These are phyloP conservation scores for Anthrax anthrax DNA, from an alignment of 2,888 invertebrate species.

Conservation along the genomic window DNA sequence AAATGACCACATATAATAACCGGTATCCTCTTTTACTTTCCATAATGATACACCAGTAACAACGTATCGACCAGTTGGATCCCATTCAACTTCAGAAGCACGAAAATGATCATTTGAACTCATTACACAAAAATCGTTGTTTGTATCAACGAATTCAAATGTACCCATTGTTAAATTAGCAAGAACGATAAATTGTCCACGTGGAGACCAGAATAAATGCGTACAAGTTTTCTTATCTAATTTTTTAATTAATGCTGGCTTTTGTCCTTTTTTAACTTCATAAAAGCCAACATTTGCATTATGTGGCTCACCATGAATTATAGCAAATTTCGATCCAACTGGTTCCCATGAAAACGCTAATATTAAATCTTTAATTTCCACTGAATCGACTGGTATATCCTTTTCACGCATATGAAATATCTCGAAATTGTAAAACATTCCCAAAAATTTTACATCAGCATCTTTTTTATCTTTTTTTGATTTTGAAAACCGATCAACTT, in stretches of 20 bases:
- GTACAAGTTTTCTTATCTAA: constrained; percentile 81
- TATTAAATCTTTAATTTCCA: constrained; percentile 86
- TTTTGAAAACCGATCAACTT: constrained; percentile 78
- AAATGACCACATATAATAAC: constrained; percentile 97
- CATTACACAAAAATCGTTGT: constrained; percentile 89
- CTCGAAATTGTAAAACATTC: constrained; percentile 97
- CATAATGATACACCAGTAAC: constrained; percentile 90
- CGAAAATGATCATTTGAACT: constrained; percentile 87
- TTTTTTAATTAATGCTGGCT: constrained; percentile 75
- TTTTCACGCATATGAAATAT: constrained; percentile 98
- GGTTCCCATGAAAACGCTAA: constrained; percentile 98
- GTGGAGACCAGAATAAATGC: constrained; percentile 89
- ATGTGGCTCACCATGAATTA: constrained; percentile 81
- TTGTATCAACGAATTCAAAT: constrained; percentile 87
- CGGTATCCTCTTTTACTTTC: constrained; percentile 85
- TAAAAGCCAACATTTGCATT: constrained; percentile 82
- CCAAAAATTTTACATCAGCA: constrained; percentile 83
- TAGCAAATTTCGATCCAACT: constrained; percentile 86
- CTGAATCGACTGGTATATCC: constrained; percentile 92
- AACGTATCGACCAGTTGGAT: constrained; percentile 96
- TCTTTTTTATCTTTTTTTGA: constrained; percentile 87
- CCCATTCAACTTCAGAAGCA: constrained; percentile 94
- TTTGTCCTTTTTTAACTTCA: constrained; percentile 78
- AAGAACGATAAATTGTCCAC: constrained; percentile 87
- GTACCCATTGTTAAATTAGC: constrained; percentile 82